Percentiles rank a stretch among this genome's conserved stretches.
These are phyloP conservation scores for Litocranius walleri DNA, from an alignment of 2,113 vertebrate species.

Conservation along the genomic window DNA sequence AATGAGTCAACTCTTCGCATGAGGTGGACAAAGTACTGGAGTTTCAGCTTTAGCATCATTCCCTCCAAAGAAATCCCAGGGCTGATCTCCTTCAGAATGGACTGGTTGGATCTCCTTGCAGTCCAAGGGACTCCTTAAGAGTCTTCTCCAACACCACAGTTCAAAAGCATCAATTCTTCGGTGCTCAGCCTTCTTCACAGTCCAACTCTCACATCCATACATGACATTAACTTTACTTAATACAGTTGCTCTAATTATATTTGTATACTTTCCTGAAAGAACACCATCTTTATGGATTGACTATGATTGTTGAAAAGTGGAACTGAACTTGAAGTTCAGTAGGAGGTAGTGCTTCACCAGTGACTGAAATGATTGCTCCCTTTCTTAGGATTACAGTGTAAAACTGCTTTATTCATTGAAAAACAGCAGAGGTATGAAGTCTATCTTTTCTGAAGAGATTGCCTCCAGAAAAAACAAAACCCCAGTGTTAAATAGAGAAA, in stretches of 20 bases:
- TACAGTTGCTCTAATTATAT: not conserved
- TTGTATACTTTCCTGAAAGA: not conserved
- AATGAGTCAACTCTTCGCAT: too few species aligned
- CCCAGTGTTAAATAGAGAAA: conserved; percentile 6
- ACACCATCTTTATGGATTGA: not conserved
- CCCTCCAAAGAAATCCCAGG: too few species aligned
- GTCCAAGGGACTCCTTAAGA: too few species aligned
- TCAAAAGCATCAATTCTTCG: too few species aligned
- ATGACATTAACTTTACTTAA: not conserved
- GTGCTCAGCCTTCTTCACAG: too few species aligned
- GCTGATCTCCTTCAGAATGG: too few species aligned
- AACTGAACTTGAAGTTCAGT: not conserved
- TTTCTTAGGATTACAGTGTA: not conserved
- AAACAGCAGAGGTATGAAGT: not conserved
- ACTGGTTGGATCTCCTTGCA: too few species aligned
- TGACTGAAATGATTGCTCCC: not conserved
- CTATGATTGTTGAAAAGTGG: not conserved
- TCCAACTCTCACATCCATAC: too few species aligned
- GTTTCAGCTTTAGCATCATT: too few species aligned
- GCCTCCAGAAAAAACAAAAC: conserved; percentile 13
- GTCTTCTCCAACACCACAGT: too few species aligned
- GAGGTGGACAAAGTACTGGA: too few species aligned
- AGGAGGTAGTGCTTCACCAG: not conserved
- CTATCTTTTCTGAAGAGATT: conserved; percentile 28
- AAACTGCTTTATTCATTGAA: not conserved